These are phyloP conservation scores for Podilymbus podiceps DNA, from an alignment of 2,113 vertebrate species.

Conservation along the genomic window DNA sequence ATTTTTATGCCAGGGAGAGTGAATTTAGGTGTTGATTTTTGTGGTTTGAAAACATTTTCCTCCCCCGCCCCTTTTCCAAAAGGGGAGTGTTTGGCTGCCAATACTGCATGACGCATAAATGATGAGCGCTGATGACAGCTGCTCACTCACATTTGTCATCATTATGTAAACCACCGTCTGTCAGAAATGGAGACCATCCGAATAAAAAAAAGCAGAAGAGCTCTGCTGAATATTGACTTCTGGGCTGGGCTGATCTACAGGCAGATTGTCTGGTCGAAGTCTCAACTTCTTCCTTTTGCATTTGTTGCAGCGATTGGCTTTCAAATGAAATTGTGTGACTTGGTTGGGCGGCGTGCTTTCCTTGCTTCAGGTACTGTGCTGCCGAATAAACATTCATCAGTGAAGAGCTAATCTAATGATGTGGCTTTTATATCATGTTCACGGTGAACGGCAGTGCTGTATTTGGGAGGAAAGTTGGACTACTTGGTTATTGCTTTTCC, in stretches of 20 bases:
- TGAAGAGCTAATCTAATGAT: neutral
- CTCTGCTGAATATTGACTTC: neutral
- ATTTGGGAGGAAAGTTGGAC: neutral
- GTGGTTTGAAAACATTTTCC: neutral
- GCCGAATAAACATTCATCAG: neutral
- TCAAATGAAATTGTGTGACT: neutral
- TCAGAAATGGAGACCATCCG: neutral
- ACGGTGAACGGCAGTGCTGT: neutral
- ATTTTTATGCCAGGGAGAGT: neutral
- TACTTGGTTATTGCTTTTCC: neutral
- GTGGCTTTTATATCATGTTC: neutral
- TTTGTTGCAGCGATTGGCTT: neutral
- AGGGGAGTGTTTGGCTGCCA: neutral
- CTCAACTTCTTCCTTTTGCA: neutral
- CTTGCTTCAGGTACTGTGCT: neutral
- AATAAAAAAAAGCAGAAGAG: neutral
- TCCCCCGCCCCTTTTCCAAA: neutral
- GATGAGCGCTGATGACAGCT: constrained; percentile 43
- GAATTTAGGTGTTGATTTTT: neutral
- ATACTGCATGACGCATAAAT: neutral
- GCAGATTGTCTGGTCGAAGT: neutral
- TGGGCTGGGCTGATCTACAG: neutral
- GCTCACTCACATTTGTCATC: constrained; percentile 56
- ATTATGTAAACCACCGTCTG: constrained; percentile 50
- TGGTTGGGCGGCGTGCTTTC: neutral